Base-by-base conservation (phyloP, 23 tunicate species). In the Trididemnum clinides region DNA sequence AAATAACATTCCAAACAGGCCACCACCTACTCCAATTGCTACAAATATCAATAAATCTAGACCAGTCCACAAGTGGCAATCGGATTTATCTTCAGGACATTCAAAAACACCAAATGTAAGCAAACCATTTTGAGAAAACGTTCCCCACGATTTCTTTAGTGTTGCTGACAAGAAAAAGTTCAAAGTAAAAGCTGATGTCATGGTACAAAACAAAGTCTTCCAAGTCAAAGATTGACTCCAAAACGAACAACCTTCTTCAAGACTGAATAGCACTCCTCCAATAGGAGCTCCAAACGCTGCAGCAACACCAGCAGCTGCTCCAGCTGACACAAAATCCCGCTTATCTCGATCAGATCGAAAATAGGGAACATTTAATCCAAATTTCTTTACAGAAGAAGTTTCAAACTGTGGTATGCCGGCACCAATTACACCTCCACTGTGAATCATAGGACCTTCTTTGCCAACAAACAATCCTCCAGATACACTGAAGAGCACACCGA, bases 371-470 rank as follows among this genome's bases (percentile, higher is more conserved):
- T 70, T 80, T 6, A 90, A 32, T 37, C 50, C 39, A 7, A 85
- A 54, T 4, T 80, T 80, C 15, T 39, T 51, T 5, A 90, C 38
- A 1, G 90, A 3, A 25, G 72, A 51, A 54, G 82, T 54, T 50
- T 90, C 80, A 90, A 90, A 86, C 57, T 95, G 95, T 4, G 99
- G 95, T 0, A 95, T 58, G 27, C 96, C 99, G 25, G 92, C 99
- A 0, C 91, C 99, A 29, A 95, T 86, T 21, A 95, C 95, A n/a
- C 97, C 99, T 15, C 99, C 99, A 74, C 96, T 90, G 87, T 95
- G 99, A 35, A 95, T 93, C 99, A 95, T 95, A 0, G 99, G 99
- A 6, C 99, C 99, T 90, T 95, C 99, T 64, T 93, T 89, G 22
- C 91, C 89, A 31, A 92, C 89, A n/a, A 92, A 33, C 38, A 92